Base-by-base conservation (phyloP, 2,113 vertebrate genomes). In the Sula dactylatra region DNA sequence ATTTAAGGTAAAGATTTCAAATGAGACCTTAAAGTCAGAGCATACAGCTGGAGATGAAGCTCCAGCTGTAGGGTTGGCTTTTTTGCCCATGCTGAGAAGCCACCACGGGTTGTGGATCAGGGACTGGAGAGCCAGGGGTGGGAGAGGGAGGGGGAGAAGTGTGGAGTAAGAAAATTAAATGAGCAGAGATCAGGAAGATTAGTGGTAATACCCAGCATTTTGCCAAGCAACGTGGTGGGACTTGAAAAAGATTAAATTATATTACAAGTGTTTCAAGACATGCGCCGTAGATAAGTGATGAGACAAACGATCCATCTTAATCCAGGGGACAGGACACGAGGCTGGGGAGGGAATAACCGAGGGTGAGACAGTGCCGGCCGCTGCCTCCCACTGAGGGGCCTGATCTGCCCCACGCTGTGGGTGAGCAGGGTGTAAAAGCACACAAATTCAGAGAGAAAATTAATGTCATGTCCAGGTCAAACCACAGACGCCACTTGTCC, bases 311-410 rank as follows among this genome's bases (percentile, higher is more conserved):
- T 42, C 82, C 54, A 4, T 80, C 79, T 61, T 49, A 27, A 61
- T 16, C 14, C 1, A 16, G 42, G 14, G 70, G 27, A n/a, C 38
- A 9, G 65, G 40, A 45, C 54, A 36, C 9, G 11, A 22, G 6
- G n/a, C 25, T 42, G 52, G 49, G 50, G 22, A 77, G 21, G 71
- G 36, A 79, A 58, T 7, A 62, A 49, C 22, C 0, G 0, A 38
- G 67, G 40, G 4, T 3, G 42, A 42, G 29, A 26, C 1, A 2
- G 18, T 3, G 5, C 54, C 50, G 36, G 58, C 13, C 0, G 1
- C 67, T 52, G 54, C 42, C 16, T 54, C 38, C 67, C 6, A 7
- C 14, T 7, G 5, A 32, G 22, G 62, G 55, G 24, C n/a, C 44
- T 9, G 50, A 65, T 47, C 67, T 18, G 1, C 32, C 15, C 38